Evolutionary conservation across 2,113 vertebrate species (phyloP), one percentile per base, ranked within the genome.

Genomic region (Zosterops borbonicus): DNA sequence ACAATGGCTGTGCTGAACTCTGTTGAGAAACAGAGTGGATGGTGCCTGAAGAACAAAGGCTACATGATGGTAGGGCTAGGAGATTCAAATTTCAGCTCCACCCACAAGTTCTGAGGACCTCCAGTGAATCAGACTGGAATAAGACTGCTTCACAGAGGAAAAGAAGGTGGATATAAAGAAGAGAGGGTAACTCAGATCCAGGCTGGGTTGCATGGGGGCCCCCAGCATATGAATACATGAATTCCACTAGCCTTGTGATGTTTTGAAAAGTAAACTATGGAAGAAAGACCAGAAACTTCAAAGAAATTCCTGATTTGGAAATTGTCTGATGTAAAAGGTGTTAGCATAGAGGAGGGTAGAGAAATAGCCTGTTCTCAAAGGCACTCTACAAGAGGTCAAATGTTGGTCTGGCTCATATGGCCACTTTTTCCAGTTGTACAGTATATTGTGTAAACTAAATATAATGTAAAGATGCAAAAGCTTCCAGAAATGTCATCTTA

Each of bases 311-410:
- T 93, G 91, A 95, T 97, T 96, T 96, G 94, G 85, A 97, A 96
- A 94, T 94, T 91, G 92, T 96, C 96, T 97, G 95, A 94, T 97
- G 94, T 96, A 96, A 97, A 97, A 96, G 92, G 94, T 96, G 95
- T 96, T 96, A 96, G 92, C 82, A 0, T 86, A 96, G 90, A 84
- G 95, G 80, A 75, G 82, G 74, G 73, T 82, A 95, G 89, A 86
- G 79, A 96, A 96, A 93, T 89, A 95, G 95, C 71, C 47, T 71
- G 76, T 76, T 97, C 95, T 96, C 89, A 97, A 86, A 97, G 91
- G 70, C 91, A 90, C 94, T 97, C 96, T 94, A 58, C 82, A 35
- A 95, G 92, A 96, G 96, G 94, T 97, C 96, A 97, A 91, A 91
- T 75, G 89, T 90, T 95, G 94, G 77, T 83, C 95, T 96, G 92